These are phyloP conservation scores for Eleutherodactylus coqui DNA, from an alignment of 2,797 vertebrate genomes.

Conservation along the genomic window DNA sequence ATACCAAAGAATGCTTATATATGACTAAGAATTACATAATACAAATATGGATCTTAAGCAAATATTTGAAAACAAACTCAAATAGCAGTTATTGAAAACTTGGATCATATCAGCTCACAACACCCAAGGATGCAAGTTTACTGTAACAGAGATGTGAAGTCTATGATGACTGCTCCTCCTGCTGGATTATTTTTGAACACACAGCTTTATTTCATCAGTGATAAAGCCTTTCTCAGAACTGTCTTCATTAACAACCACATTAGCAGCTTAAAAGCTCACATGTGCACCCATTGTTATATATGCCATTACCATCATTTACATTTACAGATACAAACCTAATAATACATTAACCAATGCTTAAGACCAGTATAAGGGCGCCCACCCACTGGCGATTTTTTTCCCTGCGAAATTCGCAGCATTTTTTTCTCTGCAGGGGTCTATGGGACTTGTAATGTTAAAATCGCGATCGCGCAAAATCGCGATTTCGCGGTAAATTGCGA, in stretches of 20 bases:
- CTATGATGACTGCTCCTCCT: conserved; percentile 65
- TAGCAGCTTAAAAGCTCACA: conserved; percentile 38
- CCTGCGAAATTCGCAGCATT: too few relatives aligned
- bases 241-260: conserved; percentile 45
- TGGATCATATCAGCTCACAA: conserved; percentile 65
- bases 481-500: too few relatives aligned
- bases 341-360: conserved; percentile 20
- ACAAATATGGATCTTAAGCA: conserved; percentile 69
- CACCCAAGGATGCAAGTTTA: conserved; percentile 68
- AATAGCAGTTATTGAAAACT: conserved; percentile 71
- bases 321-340: not conserved
- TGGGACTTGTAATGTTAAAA: too few relatives aligned
- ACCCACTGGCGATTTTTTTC: too few relatives aligned
- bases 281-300: conserved; percentile 7
- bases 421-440: too few relatives aligned
- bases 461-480: too few relatives aligned
- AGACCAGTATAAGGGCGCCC: conserved; percentile 21
- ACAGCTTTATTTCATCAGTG: conserved; percentile 70
- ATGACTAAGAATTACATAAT: conserved; percentile 71
- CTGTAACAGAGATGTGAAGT: conserved; percentile 67
- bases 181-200: conserved; percentile 70
- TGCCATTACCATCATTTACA: conserved; percentile 7
- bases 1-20: conserved; percentile 84
- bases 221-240: conserved; percentile 66
- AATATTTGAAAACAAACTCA: conserved; percentile 41